Evolutionary conservation across 2,113 vertebrate species (phyloP), one percentile per base, ranked within the genome.

Genomic region (Pogonocichla stellata): DNA sequence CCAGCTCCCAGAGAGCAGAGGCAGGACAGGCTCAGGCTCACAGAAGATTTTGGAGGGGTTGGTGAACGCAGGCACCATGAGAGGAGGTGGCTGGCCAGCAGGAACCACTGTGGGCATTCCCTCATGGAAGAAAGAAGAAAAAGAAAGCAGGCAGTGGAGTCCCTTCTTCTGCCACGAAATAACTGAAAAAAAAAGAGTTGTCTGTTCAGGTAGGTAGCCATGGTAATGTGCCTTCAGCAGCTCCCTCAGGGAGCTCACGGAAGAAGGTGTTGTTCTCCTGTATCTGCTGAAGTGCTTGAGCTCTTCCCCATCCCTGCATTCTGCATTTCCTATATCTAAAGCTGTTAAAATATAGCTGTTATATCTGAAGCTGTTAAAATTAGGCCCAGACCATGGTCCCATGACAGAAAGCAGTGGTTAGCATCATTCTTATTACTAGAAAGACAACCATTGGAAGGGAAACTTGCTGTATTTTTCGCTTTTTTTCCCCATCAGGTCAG

Each of bases 221-320:
- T 66, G 90, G 79, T 20, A 70, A 90, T 94, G 56, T 38, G 43
- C 33, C 75, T 92, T 73, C 45, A 77, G 50, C 73, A 31, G 12
- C 34, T 88, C n/a, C 45, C 50, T 70, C 43, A 33, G 38, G 62
- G 31, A 94, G 22, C 25, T 13, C 12, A 24, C 9, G 8, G 77
- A 71, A 48, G 45, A 54, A 75, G 45, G 45, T 80, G 29, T n/a
- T 70, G 12, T 54, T 77, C 12, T 79, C 28, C 87, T 60, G 8
- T 51, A 38, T 84, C 70, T 88, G 62, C 54, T 65, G 66, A 93
- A 77, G n/a, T 1, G 3, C 26, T 75, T 66, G 14, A 79, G 58
- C 50, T 85, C 86, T 69, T 88, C 51, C 47, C 15, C 24, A 24
- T 62, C 58, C 29, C 19, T 2, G 1, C 33, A 10, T 62, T 79